Conservation (phyloP, 2,888 invertebrate genomes). For the Druceiella hillmani region DNA sequence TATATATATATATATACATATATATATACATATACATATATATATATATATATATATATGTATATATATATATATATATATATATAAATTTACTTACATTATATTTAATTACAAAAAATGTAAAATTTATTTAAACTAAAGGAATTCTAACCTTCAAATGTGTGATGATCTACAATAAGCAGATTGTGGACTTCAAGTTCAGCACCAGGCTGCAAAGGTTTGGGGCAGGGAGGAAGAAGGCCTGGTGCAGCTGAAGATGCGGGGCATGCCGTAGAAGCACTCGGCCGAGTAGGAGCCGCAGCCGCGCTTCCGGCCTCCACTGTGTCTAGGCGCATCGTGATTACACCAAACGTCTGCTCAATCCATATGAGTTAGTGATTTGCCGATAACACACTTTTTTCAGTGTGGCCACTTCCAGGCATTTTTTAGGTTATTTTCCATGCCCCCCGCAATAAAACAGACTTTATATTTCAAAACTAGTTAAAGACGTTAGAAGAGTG, state of each 20-base stretch:
- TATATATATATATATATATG: neutral
- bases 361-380: too few species aligned
- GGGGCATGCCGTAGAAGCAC: slow-evolving; percentile 29
- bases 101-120: neutral
- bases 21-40: too few species aligned
- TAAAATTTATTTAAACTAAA: slow-evolving; percentile 1
- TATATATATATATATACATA: too few species aligned
- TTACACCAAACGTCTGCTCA: slow-evolving; percentile 89
- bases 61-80: neutral
- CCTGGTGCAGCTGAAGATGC: slow-evolving; percentile 35
- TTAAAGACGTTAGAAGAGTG: too few species aligned
- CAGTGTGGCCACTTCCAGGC: too few species aligned
- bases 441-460: too few species aligned
- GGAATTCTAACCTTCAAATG: slow-evolving; percentile 69
- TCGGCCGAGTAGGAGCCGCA: slow-evolving; percentile 21
- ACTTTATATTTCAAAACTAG: too few species aligned
- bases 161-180: slow-evolving; percentile 91
- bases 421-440: too few species aligned
- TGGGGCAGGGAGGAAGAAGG: slow-evolving; percentile 66
- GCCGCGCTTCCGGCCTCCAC: slow-evolving; percentile 55
- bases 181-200: slow-evolving; percentile 90
- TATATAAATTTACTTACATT: slow-evolving; percentile 2
- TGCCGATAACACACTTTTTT: too few species aligned
- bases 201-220: slow-evolving; percentile 74
- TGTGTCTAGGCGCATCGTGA: slow-evolving; percentile 85